These are phyloP conservation scores for Nettapus auritus DNA, from an alignment of 2,113 vertebrate genomes.

Conservation along the genomic window DNA sequence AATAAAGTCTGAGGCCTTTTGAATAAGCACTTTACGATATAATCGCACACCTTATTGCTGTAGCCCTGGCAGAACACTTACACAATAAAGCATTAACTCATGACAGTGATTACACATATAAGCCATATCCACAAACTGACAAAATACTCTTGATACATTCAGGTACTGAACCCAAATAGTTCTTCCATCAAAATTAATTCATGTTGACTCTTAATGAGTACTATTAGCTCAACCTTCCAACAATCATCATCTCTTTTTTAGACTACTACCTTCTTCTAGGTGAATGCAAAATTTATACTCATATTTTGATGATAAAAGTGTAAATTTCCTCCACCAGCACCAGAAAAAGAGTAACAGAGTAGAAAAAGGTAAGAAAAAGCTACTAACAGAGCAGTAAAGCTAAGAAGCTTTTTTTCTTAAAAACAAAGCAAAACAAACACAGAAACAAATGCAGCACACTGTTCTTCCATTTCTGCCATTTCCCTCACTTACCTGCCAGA, in stretches of 20 bases:
- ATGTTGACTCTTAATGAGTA: not conserved
- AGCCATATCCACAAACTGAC: not conserved
- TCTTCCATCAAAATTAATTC: not conserved
- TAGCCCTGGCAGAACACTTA: not conserved
- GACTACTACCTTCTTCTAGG: not conserved
- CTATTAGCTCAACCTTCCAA: not conserved
- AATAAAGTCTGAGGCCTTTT: not conserved
- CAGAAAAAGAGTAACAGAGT: not conserved
- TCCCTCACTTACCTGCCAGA: constrained; percentile 86
- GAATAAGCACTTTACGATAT: not conserved
- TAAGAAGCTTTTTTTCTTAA: not conserved
- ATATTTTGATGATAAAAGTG: not conserved
- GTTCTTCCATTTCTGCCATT: not conserved
- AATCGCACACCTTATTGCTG: not conserved
- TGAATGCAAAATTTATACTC: not conserved
- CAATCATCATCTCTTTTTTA: not conserved
- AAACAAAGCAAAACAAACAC: not conserved
- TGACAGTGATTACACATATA: not conserved
- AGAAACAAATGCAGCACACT: not conserved
- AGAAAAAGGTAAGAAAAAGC: not conserved
- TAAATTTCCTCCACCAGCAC: not conserved
- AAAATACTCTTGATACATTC: not conserved
- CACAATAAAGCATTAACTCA: not conserved
- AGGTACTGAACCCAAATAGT: not conserved
- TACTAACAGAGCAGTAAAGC: too few species aligned